Evolutionary conservation across 2,797 vertebrate genomes (phyloP), one percentile per base, ranked within the genome.

Genomic region (Tolypeutes matacus): DNA sequence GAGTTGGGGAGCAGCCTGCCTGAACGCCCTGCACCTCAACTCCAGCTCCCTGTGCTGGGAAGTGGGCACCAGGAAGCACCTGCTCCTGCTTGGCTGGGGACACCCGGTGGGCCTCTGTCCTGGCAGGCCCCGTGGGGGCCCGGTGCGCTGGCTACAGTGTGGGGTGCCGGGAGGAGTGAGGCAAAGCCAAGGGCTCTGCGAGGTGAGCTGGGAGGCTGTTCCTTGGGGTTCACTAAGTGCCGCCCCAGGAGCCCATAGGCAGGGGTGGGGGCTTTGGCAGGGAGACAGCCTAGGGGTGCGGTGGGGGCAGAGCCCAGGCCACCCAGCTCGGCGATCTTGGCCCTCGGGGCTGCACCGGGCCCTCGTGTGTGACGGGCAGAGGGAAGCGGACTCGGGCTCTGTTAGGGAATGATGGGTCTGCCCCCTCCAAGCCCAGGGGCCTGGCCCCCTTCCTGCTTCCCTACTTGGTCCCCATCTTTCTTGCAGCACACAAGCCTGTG

Each of bases 141-240:
- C 21, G 1, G 12, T 0, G 0, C 31, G 5, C 17, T 9, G 21
- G 42, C 42, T 9, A 9, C 42, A 5, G 5, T 46, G 42, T 46
- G 42, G 42, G 42, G 42, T 46, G 42, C 42, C 9, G n/a, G 42
- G 42, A 46, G 42, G 46, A 65, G 65, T 3, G 39, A 15, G 27
- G 25, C 15, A 7, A 60, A 23, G 18, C 46, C 13, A 14, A 46
- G 2, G 5, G 34, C 46, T 39, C 25, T 31, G 0, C 2, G 15
- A 46, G 46, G 8, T 36, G 21, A 69, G 15, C 13, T 1, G 9
- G 42, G 20, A 1, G 1, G 60, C 36, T n/a, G n/a, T 49, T 51
- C 20, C 81, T 25, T 12, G 23, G 80, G 51, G 25, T 7, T 73
- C 31, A 49, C 5, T 21, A 34, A 7, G 36, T 4, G 17, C 29